Evolutionary conservation across 2,888 invertebrate species (phyloP), one percentile per base, ranked within the genome.

Genomic region (Sussaba pulchella): DNA sequence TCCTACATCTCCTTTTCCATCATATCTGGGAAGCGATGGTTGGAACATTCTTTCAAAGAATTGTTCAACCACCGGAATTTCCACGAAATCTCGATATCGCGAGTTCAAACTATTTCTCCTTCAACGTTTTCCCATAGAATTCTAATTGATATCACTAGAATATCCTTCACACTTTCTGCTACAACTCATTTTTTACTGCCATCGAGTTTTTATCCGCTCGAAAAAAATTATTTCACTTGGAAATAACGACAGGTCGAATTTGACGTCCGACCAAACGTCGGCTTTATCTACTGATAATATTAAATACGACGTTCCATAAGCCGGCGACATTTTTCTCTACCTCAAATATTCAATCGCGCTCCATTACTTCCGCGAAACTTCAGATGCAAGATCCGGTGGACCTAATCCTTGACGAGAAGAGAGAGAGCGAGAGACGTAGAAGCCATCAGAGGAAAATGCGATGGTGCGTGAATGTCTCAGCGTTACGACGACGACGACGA

Each of bases 331-430:
- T 41, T 39, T 61, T 36, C 36, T 26, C n/a, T 26, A 24, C n/a
- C 36, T 39, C 5, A n/a, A 21, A 10, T 26, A 47, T 14, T 43
- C 6, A 14, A 17, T 3, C 31, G 19, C 50, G 50, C 50, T 31
- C n/a, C 47, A 75, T 67, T 67, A 67, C 54, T 47, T 36, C 19
- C 50, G 36, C 19, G 31, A 19, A 31, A 26, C 31, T 69, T 31
- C 61, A 41, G 61, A 69, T 69, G 52, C 69, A 52, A 43, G 36
- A 61, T 5, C 21, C 61, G 21, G 21, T 21, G 54, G 5, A 31
- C 31, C 2, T 57, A 57, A 70, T 70, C 45, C 26, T 19, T 12
- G 8, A n/a, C 31, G 21, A 57, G 45, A 24, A 70, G 57, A 57
- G 47, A n/a, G n/a, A 21, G 50, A 52, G 10, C 66, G 47, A 14